Evolutionary conservation across 2,113 vertebrate genomes (phyloP).

Genomic region (Cyrtonyx montezumae): DNA sequence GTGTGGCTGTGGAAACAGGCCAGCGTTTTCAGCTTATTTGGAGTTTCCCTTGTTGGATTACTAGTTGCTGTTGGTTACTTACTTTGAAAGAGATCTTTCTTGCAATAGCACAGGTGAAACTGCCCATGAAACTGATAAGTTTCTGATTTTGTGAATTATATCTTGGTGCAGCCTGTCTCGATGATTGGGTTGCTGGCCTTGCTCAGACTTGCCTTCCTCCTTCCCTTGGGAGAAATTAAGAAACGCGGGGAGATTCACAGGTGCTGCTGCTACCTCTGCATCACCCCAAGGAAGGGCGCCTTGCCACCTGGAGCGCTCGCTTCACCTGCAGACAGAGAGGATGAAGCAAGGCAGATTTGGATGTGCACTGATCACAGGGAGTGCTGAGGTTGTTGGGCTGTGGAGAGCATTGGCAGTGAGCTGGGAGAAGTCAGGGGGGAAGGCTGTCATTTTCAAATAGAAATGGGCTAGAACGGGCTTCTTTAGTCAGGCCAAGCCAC

Average conservation of each 20-base stretch:
- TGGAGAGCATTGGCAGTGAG: background rate
- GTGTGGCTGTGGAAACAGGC: background rate
- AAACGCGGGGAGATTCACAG: background rate
- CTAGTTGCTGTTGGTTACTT: background rate
- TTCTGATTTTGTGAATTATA: background rate
- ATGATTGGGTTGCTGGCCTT: background rate
- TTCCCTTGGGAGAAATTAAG: background rate
- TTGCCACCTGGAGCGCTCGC: background rate
- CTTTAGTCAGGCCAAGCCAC: background rate
- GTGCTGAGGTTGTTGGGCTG: background rate
- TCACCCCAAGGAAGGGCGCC: background rate
- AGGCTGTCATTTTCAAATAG: background rate
- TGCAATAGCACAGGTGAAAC: background rate
- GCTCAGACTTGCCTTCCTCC: background rate
- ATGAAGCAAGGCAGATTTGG: accelerated
- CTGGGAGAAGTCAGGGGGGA: background rate
- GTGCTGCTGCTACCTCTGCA: accelerated
- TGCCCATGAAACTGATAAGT: background rate
- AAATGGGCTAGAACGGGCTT: background rate
- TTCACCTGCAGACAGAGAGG: background rate
- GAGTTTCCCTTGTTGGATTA: background rate
- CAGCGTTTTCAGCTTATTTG: background rate
- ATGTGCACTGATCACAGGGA: background rate
- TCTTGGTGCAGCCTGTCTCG: background rate
- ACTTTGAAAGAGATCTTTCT: background rate